Conservation (phyloP, 92 coral and sea anemone genomes). For the Pocillopora grandis region DNA sequence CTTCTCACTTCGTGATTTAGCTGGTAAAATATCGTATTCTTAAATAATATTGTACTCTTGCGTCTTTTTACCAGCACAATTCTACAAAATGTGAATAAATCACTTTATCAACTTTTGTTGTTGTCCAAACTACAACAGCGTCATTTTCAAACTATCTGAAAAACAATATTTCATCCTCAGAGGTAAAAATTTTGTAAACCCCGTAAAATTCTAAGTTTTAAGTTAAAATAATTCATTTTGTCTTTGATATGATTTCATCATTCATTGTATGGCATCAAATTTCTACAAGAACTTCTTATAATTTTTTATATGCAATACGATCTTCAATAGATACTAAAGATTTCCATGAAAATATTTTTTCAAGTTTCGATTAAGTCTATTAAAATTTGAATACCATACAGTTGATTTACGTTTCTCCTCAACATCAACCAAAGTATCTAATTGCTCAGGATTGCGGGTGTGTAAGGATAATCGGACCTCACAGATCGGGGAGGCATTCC, state of each 20-base stretch:
- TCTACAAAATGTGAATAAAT: not conserved
- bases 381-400: too few species aligned
- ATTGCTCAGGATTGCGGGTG: conserved; percentile 81
- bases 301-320: not conserved
- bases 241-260: conserved; percentile 2
- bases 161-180: conserved; percentile 1
- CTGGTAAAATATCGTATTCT: not conserved
- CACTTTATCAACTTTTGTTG: not conserved
- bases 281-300: not conserved
- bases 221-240: not conserved
- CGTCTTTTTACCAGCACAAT: not conserved
- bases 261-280: not conserved
- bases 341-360: too few species aligned
- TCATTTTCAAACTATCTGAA: conserved; percentile 1
- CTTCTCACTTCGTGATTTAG: not conserved
- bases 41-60: not conserved
- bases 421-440: conserved; percentile 22
- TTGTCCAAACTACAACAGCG: not conserved
- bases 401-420: too few species aligned
- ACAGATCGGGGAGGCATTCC: conserved; percentile 76
- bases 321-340: too few species aligned
- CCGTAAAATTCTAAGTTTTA: not conserved
- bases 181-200: not conserved
- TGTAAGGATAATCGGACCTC: conserved; percentile 70
- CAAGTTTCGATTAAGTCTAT: too few species aligned